Evolutionary conservation across 2,797 vertebrate species (phyloP), one percentile per base, ranked within the genome.

Genomic region (Chaunax sp.): DNA sequence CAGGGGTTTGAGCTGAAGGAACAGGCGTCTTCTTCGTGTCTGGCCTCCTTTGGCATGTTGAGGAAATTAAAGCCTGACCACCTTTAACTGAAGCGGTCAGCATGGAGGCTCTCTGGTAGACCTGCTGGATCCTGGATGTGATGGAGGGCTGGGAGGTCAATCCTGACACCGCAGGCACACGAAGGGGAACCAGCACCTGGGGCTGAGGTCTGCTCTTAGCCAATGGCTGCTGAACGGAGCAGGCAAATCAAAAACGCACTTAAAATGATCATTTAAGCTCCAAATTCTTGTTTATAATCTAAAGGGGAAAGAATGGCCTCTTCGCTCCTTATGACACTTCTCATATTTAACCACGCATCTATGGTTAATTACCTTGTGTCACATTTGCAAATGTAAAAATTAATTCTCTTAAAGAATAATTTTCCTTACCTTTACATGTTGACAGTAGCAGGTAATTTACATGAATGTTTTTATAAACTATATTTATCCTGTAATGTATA

Each of bases 151-250:
- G 79, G 4, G 71, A 38, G 5, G 49, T 3, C 19, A 72, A 68
- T 28, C 40, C 62, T n/a, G 85, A 72, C 9, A 69, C 80, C 25
- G 55, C n/a, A 40, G 89, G 76, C 3, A 45, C 87, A 60, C 81
- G 78, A 1, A 90, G 85, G 4, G 92, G 90, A 43, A 92, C 74
- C 25, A 92, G 78, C 38, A 93, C 78, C 62, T 86, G 89, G 40
- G 88, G 87, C 72, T 90, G 85, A 61, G 81, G 87, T 76, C 87
- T 90, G 35, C 22, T 85, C 58, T 79, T 87, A 49, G 30, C 75
- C 43, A 76, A 55, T 56, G 79, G 71, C 72, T 90, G 75, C 56
- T 57, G 30, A 50, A 55, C 0, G 4, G 12, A 69, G 0, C 8
- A 30, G 0, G 9, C 8, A 14, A 50, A 38, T 49, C 1, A 44